Conservation (phyloP, 1,140 invertebrate genomes). For the Cotesia typhae region DNA sequence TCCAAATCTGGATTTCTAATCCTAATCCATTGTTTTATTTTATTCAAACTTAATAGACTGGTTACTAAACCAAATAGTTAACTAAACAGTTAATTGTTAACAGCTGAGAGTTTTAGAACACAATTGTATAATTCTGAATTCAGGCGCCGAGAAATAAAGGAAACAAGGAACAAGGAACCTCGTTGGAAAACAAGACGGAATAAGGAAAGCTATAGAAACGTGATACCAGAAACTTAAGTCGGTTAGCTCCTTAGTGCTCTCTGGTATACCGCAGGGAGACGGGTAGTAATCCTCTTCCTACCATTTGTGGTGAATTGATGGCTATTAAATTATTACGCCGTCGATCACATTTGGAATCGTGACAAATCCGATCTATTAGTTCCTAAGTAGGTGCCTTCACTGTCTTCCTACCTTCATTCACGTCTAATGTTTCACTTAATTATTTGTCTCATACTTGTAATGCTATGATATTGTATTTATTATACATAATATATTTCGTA, state of each 20-base stretch:
- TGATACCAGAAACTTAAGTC: slow-evolving; percentile 59
- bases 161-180: slow-evolving; percentile 35
- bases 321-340: slow-evolving; percentile 65
- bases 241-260: slow-evolving; percentile 62
- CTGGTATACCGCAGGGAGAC: slow-evolving; percentile 55
- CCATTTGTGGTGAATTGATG: slow-evolving; percentile 56
- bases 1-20: slow-evolving; percentile 1
- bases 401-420: slow-evolving; percentile 34
- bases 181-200: slow-evolving; percentile 44
- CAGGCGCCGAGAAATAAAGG: not conserved
- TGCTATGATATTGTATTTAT: too few relatives aligned
- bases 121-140: too few relatives aligned
- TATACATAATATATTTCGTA: too few relatives aligned
- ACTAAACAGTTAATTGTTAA: not conserved
- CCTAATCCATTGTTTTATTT: not conserved
- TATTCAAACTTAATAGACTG: not conserved
- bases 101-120: not conserved
- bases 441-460: slow-evolving; percentile 15
- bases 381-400: not conserved
- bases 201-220: slow-evolving; percentile 47
- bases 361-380: slow-evolving; percentile 61
- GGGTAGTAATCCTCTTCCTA: slow-evolving; percentile 51
- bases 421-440: slow-evolving; percentile 29
- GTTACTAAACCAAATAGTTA: not conserved
- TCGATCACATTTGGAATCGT: slow-evolving; percentile 62